A percentile compares a stretch with the other conserved stretches of the same genome.
These are phyloP conservation scores for Globicephala melas DNA, from an alignment of 2,113 vertebrate species.

Conservation along the genomic window DNA sequence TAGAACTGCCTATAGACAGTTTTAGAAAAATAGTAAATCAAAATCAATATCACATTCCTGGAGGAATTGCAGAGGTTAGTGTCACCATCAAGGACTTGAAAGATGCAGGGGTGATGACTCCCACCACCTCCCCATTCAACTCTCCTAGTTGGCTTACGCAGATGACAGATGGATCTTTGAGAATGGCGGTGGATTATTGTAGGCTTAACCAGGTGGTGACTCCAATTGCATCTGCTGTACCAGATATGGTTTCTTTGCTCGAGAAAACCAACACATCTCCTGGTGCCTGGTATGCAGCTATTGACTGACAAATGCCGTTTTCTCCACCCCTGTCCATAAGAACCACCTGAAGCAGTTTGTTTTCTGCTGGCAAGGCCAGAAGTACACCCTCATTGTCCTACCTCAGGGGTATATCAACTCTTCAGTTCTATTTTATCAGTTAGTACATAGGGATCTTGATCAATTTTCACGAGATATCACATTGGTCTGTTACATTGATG, in stretches of 20 bases:
- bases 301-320: not conserved
- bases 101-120: not conserved
- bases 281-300: not conserved
- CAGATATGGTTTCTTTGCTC: not conserved
- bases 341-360: not conserved
- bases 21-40: not conserved
- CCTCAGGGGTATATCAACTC: not conserved
- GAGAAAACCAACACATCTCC: not conserved
- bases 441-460: not conserved
- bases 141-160: not conserved
- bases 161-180: not conserved
- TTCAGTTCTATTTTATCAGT: not conserved
- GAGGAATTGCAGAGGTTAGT: not conserved
- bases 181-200: not conserved
- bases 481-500: not conserved
- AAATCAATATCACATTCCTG: not conserved
- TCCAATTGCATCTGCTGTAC: not conserved
- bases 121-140: not conserved
- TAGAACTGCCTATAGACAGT: not conserved
- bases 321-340: not conserved
- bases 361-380: not conserved
- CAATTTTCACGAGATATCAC: not conserved
- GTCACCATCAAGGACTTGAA: not conserved
- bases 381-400: not conserved
- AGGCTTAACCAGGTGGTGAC: not conserved